Conservation (phyloP, 1,140 invertebrate genomes). For the Heterodera carotae region DNA sequence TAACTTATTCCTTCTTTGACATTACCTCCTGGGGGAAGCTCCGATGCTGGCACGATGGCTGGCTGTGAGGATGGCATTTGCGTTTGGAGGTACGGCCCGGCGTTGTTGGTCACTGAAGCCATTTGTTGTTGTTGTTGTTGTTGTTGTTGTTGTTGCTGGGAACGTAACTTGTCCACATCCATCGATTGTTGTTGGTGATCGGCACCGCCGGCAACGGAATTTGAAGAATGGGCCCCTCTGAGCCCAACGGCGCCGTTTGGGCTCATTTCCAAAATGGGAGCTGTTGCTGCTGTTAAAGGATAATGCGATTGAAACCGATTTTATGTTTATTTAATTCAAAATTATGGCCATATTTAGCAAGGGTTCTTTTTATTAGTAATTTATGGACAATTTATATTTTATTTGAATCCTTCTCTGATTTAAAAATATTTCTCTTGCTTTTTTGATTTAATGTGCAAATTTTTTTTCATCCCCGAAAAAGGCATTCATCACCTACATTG, state of each 20-base stretch:
- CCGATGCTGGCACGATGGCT: not conserved
- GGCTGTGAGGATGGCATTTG: not conserved
- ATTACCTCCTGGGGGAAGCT: not conserved
- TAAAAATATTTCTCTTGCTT: too few species aligned
- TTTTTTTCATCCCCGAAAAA: too few species aligned
- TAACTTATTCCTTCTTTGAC: too few species aligned
- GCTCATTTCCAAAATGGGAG: not conserved
- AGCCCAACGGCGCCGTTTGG: not conserved
- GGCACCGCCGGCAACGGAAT: too few species aligned
- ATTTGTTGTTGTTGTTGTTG: not conserved
- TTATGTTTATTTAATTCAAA: too few species aligned
- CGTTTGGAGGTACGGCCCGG: not conserved
- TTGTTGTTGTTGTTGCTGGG: not conserved
- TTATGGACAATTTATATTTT: too few species aligned
- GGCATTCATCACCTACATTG: too few species aligned
- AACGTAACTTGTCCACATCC: not conserved
- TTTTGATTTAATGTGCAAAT: too few species aligned
- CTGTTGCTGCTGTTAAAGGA: not conserved
- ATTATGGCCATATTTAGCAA: too few species aligned
- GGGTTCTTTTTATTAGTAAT: too few species aligned
- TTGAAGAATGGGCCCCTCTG: not conserved
- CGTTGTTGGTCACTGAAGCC: not conserved
- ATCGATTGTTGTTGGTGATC: not conserved
- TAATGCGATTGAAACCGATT: too few species aligned
- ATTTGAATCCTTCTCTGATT: too few species aligned